phyloP scores from a whole-genome alignment of 2,888 invertebrate genomes.

The Brachyptera risi region DNA sequence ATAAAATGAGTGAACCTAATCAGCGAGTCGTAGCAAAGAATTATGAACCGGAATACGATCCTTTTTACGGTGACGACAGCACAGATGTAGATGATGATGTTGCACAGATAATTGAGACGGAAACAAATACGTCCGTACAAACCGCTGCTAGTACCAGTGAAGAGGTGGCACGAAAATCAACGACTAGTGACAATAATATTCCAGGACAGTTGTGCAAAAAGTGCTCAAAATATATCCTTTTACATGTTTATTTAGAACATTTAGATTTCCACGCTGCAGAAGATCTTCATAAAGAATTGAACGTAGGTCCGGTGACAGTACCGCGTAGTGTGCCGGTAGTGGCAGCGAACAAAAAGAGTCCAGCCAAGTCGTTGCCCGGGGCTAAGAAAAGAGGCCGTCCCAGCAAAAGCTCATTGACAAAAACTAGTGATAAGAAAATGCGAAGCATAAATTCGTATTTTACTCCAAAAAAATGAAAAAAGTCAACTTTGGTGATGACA shows the following conservation, averaged over 20 bases:
- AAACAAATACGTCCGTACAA: background rate
- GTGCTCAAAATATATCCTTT: slow-evolving; percentile 60
- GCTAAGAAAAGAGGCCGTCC: slow-evolving; percentile 27
- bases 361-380: background rate
- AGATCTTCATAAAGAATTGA: slow-evolving; percentile 64
- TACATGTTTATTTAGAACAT: slow-evolving; percentile 66
- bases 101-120: too few species aligned
- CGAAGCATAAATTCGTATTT: slow-evolving; percentile 35
- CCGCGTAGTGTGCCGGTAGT: background rate
- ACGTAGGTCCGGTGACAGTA: slow-evolving; percentile 42
- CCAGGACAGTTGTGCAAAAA: slow-evolving; percentile 58
- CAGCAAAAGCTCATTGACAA: background rate
- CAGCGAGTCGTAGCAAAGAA: too few species aligned
- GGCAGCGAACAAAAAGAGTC: slow-evolving; percentile 8
- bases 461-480: slow-evolving; percentile 33
- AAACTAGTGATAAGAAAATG: slow-evolving; percentile 33
- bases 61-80: background rate
- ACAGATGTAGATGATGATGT: slow-evolving; percentile 33
- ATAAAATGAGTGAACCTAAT: too few species aligned
- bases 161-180: slow-evolving; percentile 25
- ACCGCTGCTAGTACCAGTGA: slow-evolving; percentile 4
- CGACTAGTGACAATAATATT: too few species aligned
- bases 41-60: background rate
- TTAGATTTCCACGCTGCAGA: slow-evolving; percentile 82
- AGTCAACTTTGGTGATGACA: too few species aligned